Evolutionary conservation across 2,888 invertebrate species (phyloP), one percentile per base, ranked within the genome.

Genomic region (Melikaiella ostensackeni): DNA sequence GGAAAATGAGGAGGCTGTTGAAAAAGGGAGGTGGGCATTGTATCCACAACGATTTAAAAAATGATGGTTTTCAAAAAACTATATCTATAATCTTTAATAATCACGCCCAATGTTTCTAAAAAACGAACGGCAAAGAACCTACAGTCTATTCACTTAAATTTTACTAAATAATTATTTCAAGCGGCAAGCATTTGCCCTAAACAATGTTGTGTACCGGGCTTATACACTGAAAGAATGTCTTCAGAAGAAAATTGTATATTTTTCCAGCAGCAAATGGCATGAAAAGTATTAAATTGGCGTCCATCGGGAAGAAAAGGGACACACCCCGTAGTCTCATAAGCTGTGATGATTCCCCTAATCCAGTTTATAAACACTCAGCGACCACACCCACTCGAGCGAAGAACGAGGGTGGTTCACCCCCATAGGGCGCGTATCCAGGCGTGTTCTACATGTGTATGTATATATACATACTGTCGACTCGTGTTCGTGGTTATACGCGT

Each of bases 341-440:
- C 80, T 73, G 66, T 81, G 86, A 84, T 83, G 83, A 87, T 86
- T 84, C 87, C 88, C 89, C 87, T 89, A 88, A 89, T 89, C 86
- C 86, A 84, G 86, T 87, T 86, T 86, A 88, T 86, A 88, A 89
- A 88, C 86, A 89, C 85, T 84, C 82, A 76, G 59, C 80, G 84
- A 85, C 89, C 90, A 89, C 89, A 87, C 89, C 89, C 89, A 87
- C 87, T 82, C 77, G 77, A 70, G 70, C 76, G 59, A 57, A 24
- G 24, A 50, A 70, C 70, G n/a, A 46, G 66, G 70, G 46, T 70
- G 70, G 70, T 70, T 79, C 78, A 83, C 84, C 81, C 82, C 82
- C 80, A 79, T 61, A 74, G 75, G 75, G 78, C 74, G 63, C 74
- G 66, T 57, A 76, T 50, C 73, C 79, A 77, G 62, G 35, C 64